Base-by-base conservation (phyloP, 2,888 invertebrate species). In the Nemotelus pantherinus region DNA sequence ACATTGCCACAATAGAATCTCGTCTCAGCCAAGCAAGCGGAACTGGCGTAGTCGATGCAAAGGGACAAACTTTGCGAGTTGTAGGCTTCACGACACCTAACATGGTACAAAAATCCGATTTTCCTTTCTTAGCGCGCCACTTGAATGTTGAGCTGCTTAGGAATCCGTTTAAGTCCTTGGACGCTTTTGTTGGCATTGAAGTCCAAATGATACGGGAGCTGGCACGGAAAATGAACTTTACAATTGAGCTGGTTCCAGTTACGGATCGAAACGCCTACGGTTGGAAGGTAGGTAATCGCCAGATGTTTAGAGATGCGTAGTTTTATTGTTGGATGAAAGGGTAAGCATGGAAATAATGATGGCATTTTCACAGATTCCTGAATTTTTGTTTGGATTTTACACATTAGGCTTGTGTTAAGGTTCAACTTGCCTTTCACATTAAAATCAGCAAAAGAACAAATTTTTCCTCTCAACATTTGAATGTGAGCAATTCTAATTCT, bases 161-260 rank as follows among this genome's bases (percentile, higher is more conserved):
- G 44, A 65, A 72, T 72, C 67, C 74, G 39, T 67, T 55, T 25
- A 44, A 48, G 4, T 47, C 50, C 47, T 60, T 58, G 41, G 70
- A 76, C 10, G 47, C 65, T 25, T 78, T 77, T 72, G 64, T 78
- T n/a, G 78, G 78, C 3, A 57, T 72, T 2, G 78, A 78, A n/a
- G 50, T 67, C 9, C 55, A 72, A 4, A 65, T 77, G 5, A 41
- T 78, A 10, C 45, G 41, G n/a, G 76, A 78, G 58, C 55, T 78
- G 57, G 57, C 78, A 45, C 47, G 43, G 44, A 70, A 48, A 57
- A 76, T 78, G 76, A 71, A 78, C 48, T 78, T 78, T 9, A 71
- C 53, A 3, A 53, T 65, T 50, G 10, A 71, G 10, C n/a, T 77
- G 9, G 64, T 58, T 43, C 70, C 58, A n/a, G 60, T 77, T 2